Base-by-base conservation (phyloP, 2,113 vertebrate genomes). In the Python bivittatus region DNA sequence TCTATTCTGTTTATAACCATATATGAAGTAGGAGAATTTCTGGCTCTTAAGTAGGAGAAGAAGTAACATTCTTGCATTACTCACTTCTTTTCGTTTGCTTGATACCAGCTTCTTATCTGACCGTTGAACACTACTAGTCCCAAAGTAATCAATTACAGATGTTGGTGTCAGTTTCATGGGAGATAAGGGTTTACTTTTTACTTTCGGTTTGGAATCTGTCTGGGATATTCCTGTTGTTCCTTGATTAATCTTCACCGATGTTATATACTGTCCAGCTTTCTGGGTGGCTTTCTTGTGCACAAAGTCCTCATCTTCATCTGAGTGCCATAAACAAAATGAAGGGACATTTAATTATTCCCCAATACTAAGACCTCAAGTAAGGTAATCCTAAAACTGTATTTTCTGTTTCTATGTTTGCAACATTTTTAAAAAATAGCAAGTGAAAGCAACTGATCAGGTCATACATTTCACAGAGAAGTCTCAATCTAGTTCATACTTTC, bases 271-370 rank as follows among this genome's bases (percentile, higher is more conserved):
- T 95, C 98, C 98, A 0, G 97, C 95, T 92, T 98, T 98, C 90
- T 97, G 95, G 4, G 93, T 92, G 91, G 96, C 95, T 95, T 98
- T 98, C 96, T 98, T 96, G 72, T 94, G 95, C 84, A 95, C 91
- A 95, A 99, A 99, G 94, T 99, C 98, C 23, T 98, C 98, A 9
- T 99, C 99, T 15, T 99, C 99, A 97, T 99, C 99, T 99, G 95
- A 93, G 96, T 29, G 13, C 11, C 42, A 44, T 33, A 91, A 33
- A 23, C n/a, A 38, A 7, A 52, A 68, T 1, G 0, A 33, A 53
- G 94, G 0, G 9, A 1, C 6, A 94, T 89, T 61, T 38, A 88
- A 90, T 94, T 93, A 95, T 20, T 93, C 79, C 90, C 88, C 89
- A 38, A 86, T 42, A 94, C 56, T 12, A 22, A 0, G 7, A 93